Conservation (phyloP, 2,797 vertebrate genomes). For the Notamacropus eugenii region DNA sequence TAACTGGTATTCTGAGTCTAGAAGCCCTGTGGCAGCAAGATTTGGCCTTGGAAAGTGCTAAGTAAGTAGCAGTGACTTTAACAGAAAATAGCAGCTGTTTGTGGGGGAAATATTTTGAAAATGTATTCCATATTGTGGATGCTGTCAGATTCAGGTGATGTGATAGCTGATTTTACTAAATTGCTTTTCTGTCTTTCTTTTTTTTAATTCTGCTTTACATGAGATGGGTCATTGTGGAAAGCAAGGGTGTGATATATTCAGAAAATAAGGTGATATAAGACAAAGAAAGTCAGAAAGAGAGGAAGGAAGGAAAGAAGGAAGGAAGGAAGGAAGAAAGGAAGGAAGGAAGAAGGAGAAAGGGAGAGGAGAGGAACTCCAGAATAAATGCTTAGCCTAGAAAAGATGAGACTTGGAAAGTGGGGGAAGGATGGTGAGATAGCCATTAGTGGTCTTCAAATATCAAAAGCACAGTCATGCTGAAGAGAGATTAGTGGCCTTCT, state of each 20-base stretch:
- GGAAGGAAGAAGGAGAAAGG: rapidly evolving
- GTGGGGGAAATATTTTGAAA: background rate
- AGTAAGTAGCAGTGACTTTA: background rate
- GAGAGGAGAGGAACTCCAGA: too few species aligned
- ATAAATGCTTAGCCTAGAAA: too few species aligned
- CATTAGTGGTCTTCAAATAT: background rate
- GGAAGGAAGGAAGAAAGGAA: rapidly evolving
- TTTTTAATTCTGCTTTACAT: background rate
- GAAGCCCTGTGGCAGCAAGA: background rate
- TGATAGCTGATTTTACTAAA: background rate
- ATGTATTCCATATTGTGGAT: background rate
- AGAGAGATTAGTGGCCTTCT: background rate
- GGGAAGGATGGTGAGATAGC: background rate
- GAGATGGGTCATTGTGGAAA: background rate
- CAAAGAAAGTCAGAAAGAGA: background rate
- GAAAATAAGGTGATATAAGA: background rate
- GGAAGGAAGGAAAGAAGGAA: too few species aligned
- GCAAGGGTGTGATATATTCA: background rate
- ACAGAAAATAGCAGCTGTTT: background rate
- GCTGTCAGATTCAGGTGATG: background rate
- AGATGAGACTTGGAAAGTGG: background rate
- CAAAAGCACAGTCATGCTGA: background rate
- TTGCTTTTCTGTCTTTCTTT: background rate
- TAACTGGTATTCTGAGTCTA: background rate
- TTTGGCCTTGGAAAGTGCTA: background rate